Evolutionary conservation across 2,888 invertebrate species (phyloP).

Genomic region (Ennomos fuscantarius): DNA sequence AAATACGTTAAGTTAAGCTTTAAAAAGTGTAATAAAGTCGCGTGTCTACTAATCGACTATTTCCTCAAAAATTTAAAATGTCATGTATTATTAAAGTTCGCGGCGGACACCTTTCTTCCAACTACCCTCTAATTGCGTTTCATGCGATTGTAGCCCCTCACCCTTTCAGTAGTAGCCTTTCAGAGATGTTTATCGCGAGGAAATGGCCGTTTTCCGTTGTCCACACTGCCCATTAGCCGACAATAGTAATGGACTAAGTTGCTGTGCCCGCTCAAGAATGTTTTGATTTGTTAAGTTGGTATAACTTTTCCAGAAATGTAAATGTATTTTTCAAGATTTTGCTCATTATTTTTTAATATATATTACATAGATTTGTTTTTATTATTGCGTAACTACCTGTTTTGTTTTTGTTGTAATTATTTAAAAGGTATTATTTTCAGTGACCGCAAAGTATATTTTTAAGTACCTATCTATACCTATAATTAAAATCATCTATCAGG

Average conservation of each 20-base stretch:
- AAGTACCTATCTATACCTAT: too few relatives aligned
- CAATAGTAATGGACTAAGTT: slow-evolving; percentile 80
- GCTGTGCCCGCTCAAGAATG: slow-evolving; percentile 43
- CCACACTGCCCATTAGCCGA: slow-evolving; percentile 80
- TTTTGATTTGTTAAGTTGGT: slow-evolving; percentile 37
- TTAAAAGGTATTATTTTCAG: too few relatives aligned
- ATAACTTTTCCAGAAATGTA: slow-evolving; percentile 1
- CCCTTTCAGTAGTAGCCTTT: slow-evolving; percentile 82
- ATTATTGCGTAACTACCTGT: too few relatives aligned
- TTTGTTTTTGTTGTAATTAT: too few relatives aligned
- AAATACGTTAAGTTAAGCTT: too few relatives aligned
- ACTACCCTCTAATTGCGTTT: slow-evolving; percentile 65
- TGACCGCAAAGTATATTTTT: too few relatives aligned
- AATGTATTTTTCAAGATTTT: too few relatives aligned
- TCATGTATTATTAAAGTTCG: slow-evolving; percentile 53
- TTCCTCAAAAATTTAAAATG: slow-evolving; percentile 64
- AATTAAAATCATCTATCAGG: too few relatives aligned
- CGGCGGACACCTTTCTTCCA: slow-evolving; percentile 54
- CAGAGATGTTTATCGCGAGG: slow-evolving; percentile 83
- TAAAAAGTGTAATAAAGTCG: slow-evolving; percentile 27
- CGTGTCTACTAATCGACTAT: slow-evolving; percentile 51
- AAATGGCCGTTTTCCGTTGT: slow-evolving; percentile 84
- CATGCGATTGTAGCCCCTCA: slow-evolving; percentile 71
- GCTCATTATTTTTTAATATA: neutral
- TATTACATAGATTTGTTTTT: neutral